Evolutionary conservation across 2,888 invertebrate genomes (phyloP).

Genomic region (Orchesellides sinensis): DNA sequence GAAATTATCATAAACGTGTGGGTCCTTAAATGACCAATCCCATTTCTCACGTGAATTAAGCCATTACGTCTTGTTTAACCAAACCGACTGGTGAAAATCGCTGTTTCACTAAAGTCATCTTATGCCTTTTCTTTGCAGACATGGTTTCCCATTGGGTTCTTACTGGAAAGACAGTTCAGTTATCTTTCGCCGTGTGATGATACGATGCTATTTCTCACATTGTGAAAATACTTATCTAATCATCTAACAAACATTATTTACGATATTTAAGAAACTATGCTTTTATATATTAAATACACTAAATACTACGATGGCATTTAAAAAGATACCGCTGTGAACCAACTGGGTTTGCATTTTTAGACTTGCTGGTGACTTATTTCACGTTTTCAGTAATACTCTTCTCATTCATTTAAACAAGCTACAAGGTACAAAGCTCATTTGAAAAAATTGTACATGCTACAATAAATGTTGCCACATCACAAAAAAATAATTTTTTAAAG

Average conservation of each 20-base stretch:
- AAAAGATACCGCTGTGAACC: constrained; percentile 21
- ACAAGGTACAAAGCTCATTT: constrained; percentile 32
- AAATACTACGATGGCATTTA: too few species aligned
- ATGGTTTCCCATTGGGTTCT: too few species aligned
- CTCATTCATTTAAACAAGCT: neutral
- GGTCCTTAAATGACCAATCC: constrained; percentile 17
- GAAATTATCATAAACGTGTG: constrained; percentile 26
- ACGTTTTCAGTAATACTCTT: neutral
- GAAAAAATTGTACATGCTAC: constrained; percentile 9
- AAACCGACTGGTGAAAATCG: constrained; percentile 3
- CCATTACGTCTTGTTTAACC: neutral
- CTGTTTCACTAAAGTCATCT: neutral
- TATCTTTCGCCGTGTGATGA: too few species aligned
- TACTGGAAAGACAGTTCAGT: too few species aligned
- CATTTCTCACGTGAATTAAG: constrained; percentile 20
- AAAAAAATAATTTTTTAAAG: constrained; percentile 41
- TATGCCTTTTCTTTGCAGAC: too few species aligned
- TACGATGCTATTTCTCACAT: neutral
- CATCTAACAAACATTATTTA: too few species aligned
- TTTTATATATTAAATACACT: too few species aligned
- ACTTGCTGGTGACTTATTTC: constrained; percentile 29
- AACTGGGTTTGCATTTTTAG: neutral
- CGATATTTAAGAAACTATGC: too few species aligned
- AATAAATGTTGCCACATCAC: constrained; percentile 11
- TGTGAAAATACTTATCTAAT: neutral